Evolutionary conservation across 2,888 invertebrate genomes (phyloP), one percentile per base, ranked within the genome.

Genomic region (Amphipoea oculea): DNA sequence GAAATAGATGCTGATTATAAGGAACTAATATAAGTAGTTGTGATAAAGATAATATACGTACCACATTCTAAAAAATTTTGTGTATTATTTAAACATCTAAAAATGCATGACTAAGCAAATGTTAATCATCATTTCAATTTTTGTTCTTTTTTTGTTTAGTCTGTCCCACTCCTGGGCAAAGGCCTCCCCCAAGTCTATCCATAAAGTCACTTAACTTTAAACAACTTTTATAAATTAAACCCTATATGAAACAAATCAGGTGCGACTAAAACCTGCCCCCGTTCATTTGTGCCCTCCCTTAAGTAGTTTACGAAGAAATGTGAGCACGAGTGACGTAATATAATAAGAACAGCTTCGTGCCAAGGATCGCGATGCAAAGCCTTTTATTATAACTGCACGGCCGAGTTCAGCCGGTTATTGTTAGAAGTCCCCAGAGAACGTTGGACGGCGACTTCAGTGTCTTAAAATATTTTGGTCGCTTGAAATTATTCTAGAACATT

Each of bases 381-480:
- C 86, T 89, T 90, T 87, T 90, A 89, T 89, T 86, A 76, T 84
- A 83, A 84, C 86, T 84, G 78, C 81, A 84, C 75, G 77, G 86
- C 80, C 67, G 76, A 88, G 83, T 84, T 83, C 75, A 82, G 76
- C 70, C 70, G 76, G 89, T 88, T 87, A 85, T 87, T 86, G 87
- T 87, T 85, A 79, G 11, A 79, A 80, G 73, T 86, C 83, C 17
- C 72, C 48, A 42, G 74, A 60, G 75, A 73, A 75, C 23, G 65
- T 69, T 48, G 78, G 29, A 60, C 40, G 45, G 60, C 6, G 23
- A 70, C 23, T 73, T 71, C 54, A 40, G 78, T 73, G 67, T 82
- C 78, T 86, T 82, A 70, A 75, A 86, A 82, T 70, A 82, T 85
- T 84, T 82, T 36, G 71, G 57, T 65, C 11, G 48, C 54, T 81